Conservation (phyloP, 2,113 vertebrate genomes). For the Hystrix brachyura region DNA sequence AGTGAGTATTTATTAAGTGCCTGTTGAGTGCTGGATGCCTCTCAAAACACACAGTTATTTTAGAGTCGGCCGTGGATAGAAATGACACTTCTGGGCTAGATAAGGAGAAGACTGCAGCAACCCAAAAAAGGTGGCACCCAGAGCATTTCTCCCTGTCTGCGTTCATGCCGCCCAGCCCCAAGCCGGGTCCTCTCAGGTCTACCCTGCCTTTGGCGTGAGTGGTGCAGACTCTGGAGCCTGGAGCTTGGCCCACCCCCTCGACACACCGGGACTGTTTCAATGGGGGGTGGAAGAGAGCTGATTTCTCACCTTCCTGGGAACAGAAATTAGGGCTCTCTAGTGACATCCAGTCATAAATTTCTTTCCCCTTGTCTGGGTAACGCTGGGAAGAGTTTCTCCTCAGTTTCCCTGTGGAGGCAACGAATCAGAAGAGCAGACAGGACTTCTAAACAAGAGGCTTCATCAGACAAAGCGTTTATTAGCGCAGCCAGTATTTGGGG, state of each 20-base stretch:
- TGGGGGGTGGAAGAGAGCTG: not conserved
- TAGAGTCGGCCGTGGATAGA: constrained; percentile 12
- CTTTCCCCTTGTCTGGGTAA: not conserved
- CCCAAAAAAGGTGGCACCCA: not conserved
- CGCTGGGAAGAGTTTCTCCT: not conserved
- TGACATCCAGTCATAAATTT: not conserved
- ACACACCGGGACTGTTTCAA: not conserved
- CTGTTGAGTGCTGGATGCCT: constrained; percentile 68
- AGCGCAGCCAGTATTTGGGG: not conserved
- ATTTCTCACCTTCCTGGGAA: not conserved
- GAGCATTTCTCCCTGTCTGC: not conserved
- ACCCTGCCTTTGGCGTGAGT: not conserved
- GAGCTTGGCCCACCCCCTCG: not conserved
- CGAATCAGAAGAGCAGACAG: not conserved
- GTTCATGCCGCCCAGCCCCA: not conserved
- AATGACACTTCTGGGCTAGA: not conserved
- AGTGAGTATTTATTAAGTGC: constrained; percentile 80
- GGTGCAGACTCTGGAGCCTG: not conserved
- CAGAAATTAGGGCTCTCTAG: not conserved
- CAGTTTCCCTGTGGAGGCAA: not conserved
- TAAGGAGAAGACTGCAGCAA: not conserved
- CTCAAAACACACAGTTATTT: constrained; percentile 68
- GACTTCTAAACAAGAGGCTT: not conserved
- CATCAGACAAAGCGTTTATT: not conserved
- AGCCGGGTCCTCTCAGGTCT: not conserved